Evolutionary conservation across 1,140 invertebrate species (phyloP), one percentile per base, ranked within the genome.

Genomic region (Apis mellifera): DNA sequence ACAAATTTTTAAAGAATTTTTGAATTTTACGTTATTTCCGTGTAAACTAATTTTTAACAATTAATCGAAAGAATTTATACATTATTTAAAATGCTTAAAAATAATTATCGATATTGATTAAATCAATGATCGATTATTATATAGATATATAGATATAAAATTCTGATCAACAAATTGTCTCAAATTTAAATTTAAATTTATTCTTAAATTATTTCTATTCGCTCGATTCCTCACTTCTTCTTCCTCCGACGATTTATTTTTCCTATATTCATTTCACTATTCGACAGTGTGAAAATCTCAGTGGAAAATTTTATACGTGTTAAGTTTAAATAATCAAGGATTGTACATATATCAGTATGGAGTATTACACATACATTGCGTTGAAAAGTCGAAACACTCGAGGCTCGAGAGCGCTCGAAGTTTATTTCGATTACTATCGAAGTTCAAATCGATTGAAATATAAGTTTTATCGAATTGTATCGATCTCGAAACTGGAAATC

Each of bases 71-170:
- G 4, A 50, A n/a, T 50, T 23, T 48, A 66, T 48, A 19, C 11
- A 12, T n/a, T 42, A 42, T 7, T 42, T 42, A 42, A 42, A 42
- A 42, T 42, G 7, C 5, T 60, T 32, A n/a, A 32, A n/a, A 12
- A 11, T 55, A 77, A 17, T 55, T 48, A 66, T 77, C 75, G 75
- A 77, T 48, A 57, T 77, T 42, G 62, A 55, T 77, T 54, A 54
- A 77, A 77, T 77, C 54, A 54, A 68, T 15, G 32, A 23, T 77
- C 17, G 32, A 68, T 77, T 68, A 42, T n/a, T n/a, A n/a, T n/a
- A n/a, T n/a, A n/a, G n/a, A n/a, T n/a, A n/a, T n/a, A n/a, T n/a
- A n/a, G n/a, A n/a, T 55, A 69, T 55, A 57, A 50, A 26, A 26
- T 59, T 48, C 55, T n/a, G 21, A 11, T 48, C 11, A 26, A 57